A percentile compares a stretch with the other conserved stretches of the same genome.
phyloP scores from a whole-genome alignment of 2,888 invertebrate species.

The Belgica antarctica region DNA sequence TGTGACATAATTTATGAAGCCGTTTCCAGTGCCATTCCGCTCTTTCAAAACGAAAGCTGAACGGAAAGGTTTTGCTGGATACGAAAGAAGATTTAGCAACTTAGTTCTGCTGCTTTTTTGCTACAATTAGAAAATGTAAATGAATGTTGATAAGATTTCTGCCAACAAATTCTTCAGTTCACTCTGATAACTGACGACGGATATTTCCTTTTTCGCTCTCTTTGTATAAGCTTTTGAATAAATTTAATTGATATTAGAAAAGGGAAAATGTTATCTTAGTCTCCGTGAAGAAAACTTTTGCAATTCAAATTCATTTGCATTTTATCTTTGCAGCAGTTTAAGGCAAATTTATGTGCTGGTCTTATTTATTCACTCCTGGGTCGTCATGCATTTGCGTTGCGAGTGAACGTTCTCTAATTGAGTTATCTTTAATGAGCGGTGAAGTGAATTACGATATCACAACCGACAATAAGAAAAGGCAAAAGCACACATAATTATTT shows the following conservation, averaged over 20 bases:
- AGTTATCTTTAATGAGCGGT: background rate
- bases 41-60: too few relatives aligned
- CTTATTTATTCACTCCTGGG: slow-evolving; percentile 19
- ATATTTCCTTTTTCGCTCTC: slow-evolving; percentile 8
- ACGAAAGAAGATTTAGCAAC: background rate
- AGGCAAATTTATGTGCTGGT: background rate
- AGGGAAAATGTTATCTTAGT: slow-evolving; percentile 17
- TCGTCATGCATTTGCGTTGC: background rate
- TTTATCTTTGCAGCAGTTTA: slow-evolving; percentile 14
- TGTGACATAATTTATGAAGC: too few relatives aligned
- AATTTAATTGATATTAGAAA: slow-evolving; percentile 24
- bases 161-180: background rate
- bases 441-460: slow-evolving; percentile 17
- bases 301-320: slow-evolving; percentile 7
- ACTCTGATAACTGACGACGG: slow-evolving; percentile 27
- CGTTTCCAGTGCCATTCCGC: too few relatives aligned
- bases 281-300: background rate
- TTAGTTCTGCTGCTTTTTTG: background rate
- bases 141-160: slow-evolving; percentile 35
- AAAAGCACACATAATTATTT: slow-evolving; percentile 37
- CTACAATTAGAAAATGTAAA: slow-evolving; percentile 41
- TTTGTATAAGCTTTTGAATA: slow-evolving; percentile 18
- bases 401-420: background rate
- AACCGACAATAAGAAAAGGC: background rate
- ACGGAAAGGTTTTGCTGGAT: too few relatives aligned